These are phyloP conservation scores for Callaeas wilsoni DNA, from an alignment of 2,113 vertebrate genomes.

Conservation along the genomic window DNA sequence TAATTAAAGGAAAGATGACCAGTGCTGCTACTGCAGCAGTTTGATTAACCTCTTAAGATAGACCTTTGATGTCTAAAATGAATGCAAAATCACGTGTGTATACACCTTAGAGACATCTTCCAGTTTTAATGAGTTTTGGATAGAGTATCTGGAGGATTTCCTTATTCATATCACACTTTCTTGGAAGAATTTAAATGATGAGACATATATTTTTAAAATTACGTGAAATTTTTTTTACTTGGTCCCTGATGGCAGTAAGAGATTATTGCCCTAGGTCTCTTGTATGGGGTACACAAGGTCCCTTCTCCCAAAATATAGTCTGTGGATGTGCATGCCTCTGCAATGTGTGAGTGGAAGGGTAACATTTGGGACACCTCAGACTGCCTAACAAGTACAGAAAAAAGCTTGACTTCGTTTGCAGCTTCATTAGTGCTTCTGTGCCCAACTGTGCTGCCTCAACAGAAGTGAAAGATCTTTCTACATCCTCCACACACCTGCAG, in stretches of 20 bases:
- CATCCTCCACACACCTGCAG: conserved; percentile 22
- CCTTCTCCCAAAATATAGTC: neutral
- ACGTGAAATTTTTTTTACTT: neutral
- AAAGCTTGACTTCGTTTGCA: neutral
- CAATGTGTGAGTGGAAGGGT: neutral
- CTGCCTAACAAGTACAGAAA: neutral
- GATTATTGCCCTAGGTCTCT: neutral
- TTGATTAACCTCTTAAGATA: neutral
- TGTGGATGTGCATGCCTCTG: neutral
- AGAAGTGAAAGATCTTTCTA: conserved; percentile 19
- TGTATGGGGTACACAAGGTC: neutral
- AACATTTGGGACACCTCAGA: neutral
- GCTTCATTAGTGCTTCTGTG: neutral
- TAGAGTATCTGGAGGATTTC: neutral
- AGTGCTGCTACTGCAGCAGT: neutral
- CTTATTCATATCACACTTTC: neutral
- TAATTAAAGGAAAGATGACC: neutral
- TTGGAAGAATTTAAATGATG: neutral
- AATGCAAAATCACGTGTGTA: neutral
- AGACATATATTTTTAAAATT: neutral
- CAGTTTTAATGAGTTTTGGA: neutral
- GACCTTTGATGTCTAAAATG: neutral
- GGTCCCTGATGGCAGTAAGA: neutral
- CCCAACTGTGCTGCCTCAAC: neutral
- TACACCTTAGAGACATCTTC: neutral